Percentiles rank a stretch among this genome's conserved stretches.
These are phyloP conservation scores for Zele albiditarsus DNA, from an alignment of 2,888 invertebrate species.

Conservation along the genomic window DNA sequence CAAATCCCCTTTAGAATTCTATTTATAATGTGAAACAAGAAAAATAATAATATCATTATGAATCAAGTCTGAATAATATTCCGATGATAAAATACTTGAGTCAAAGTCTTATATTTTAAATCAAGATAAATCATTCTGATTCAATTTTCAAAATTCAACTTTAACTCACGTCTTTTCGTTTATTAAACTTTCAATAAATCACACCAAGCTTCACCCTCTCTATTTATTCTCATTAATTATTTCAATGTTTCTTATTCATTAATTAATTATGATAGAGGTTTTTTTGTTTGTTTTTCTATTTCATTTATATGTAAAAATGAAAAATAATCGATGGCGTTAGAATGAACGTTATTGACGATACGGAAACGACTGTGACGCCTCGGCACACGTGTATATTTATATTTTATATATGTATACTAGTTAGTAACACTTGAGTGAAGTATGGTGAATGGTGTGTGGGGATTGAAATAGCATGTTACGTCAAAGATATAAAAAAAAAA, in stretches of 20 bases:
- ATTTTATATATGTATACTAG: conserved; percentile 47
- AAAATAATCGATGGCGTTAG: conserved; percentile 22
- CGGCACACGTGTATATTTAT: conserved; percentile 43
- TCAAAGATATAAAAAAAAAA: conserved; percentile 1
- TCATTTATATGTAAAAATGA: not conserved
- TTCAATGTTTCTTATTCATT: not conserved
- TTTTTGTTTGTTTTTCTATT: conserved; percentile 2
- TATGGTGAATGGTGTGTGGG: conserved; percentile 62
- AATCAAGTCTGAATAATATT: too few species aligned
- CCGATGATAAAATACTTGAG: too few species aligned
- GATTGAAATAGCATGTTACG: conserved; percentile 59
- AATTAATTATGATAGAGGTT: not conserved
- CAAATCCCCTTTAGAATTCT: too few species aligned
- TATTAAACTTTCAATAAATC: too few species aligned
- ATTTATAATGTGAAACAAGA: too few species aligned
- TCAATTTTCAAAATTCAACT: too few species aligned
- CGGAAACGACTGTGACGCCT: conserved; percentile 48
- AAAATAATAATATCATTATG: too few species aligned
- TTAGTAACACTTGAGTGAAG: conserved; percentile 65
- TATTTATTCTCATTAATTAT: not conserved
- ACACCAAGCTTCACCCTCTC: too few species aligned
- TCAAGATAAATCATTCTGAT: too few species aligned
- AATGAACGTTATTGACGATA: conserved; percentile 23
- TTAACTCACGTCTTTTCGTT: too few species aligned
- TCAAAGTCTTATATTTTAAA: too few species aligned